Evolutionary conservation across 1,140 invertebrate species (phyloP).

Genomic region (Asbolus verrucosus): DNA sequence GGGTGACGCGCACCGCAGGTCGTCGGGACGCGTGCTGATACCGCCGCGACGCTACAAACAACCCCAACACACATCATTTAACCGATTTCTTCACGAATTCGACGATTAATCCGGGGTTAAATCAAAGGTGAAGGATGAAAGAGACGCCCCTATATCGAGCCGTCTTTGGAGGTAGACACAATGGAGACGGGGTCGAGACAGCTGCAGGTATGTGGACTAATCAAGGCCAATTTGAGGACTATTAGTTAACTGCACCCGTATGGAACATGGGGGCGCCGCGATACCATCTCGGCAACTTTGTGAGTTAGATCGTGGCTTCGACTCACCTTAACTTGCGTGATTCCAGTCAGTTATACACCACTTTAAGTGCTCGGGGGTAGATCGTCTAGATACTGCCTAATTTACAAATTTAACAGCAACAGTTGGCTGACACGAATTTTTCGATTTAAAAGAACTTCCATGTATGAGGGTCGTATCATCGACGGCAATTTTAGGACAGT

Average conservation of each 20-base stretch:
- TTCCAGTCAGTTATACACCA: background rate
- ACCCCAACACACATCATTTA: slow-evolving; percentile 10
- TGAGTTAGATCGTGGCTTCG: no score
- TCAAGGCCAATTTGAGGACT: slow-evolving; percentile 62
- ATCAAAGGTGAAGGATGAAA: background rate
- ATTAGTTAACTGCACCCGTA: slow-evolving; percentile 60
- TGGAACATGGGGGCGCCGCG: slow-evolving; percentile 58
- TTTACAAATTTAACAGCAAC: slow-evolving; percentile 10
- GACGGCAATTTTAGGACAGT: no score
- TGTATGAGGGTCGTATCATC: no score
- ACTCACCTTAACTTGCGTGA: slow-evolving; percentile 7
- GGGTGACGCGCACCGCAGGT: slow-evolving; percentile 61
- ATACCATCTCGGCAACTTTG: slow-evolving; percentile 57
- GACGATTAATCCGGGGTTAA: background rate
- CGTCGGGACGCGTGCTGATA: slow-evolving; percentile 58
- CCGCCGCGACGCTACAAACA: slow-evolving; percentile 43
- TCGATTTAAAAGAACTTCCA: no score
- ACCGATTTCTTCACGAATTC: background rate
- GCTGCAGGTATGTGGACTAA: slow-evolving; percentile 63
- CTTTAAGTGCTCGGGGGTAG: background rate
- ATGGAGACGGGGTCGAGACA: no score
- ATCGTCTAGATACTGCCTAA: background rate
- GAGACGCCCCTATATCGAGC: no score
- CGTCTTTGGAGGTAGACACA: no score
- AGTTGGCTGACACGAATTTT: slow-evolving; percentile 4